A percentile compares a stretch with the other conserved stretches of the same genome.
Evolutionary conservation across 2,888 invertebrate genomes (phyloP).

Genomic region (Phymatocera aterrima): DNA sequence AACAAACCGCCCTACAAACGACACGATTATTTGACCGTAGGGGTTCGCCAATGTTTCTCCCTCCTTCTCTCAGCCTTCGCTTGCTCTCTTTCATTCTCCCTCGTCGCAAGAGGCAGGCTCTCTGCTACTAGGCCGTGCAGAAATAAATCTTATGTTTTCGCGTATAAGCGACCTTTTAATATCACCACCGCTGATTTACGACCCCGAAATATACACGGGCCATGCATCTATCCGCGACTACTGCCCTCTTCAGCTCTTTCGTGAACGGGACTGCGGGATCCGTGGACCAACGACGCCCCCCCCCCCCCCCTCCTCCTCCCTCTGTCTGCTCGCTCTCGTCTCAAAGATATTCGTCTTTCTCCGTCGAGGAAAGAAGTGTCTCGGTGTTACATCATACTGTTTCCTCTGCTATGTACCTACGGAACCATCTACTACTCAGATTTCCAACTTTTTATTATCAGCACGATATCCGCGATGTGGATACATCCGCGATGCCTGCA

Average conservation of each 20-base stretch:
- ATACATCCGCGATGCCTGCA: background rate
- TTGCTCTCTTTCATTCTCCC: conserved; percentile 37
- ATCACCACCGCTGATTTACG: conserved; percentile 73
- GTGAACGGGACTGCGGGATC: conserved; percentile 16
- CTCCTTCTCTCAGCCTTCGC: conserved; percentile 37
- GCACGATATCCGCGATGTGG: background rate
- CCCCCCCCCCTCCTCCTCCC: background rate
- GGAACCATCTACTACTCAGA: conserved; percentile 56
- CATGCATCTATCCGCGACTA: conserved; percentile 63
- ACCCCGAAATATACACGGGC: conserved; percentile 58
- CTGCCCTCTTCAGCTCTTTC: conserved; percentile 31
- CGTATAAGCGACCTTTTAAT: conserved; percentile 74
- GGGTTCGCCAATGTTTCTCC: conserved; percentile 56
- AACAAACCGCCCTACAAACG: conserved; percentile 60
- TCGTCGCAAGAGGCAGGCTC: background rate
- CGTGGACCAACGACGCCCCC: conserved; percentile 7
- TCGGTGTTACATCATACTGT: conserved; percentile 14
- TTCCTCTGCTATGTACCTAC: no score
- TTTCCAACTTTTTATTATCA: conserved; percentile 54
- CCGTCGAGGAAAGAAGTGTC: conserved; percentile 16
- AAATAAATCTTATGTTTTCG: conserved; percentile 73
- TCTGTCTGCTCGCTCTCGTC: background rate
- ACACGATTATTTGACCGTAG: conserved; percentile 60
- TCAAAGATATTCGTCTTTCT: conserved; percentile 32
- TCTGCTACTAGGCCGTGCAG: conserved; percentile 48